Conservation (phyloP, 2,888 invertebrate genomes). For the Perizoma affinitatum region DNA sequence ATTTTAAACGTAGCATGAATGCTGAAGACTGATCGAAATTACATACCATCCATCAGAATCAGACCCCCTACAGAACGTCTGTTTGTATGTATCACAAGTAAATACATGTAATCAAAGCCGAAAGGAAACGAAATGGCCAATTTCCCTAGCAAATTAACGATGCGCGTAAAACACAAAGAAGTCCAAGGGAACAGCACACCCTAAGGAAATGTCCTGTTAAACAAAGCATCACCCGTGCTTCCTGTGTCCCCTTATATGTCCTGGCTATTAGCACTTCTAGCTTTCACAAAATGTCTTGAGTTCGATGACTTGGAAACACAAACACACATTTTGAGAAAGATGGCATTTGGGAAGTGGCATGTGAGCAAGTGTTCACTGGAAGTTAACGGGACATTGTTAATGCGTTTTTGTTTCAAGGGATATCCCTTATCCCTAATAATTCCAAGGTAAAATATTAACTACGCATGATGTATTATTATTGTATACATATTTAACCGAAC, state of each 20-base stretch:
- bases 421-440: not conserved
- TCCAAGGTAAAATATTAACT: no score
- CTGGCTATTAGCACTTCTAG: conserved; percentile 60
- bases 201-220: conserved; percentile 78
- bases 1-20: not conserved
- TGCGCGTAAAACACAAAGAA: conserved; percentile 49
- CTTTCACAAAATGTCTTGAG: conserved; percentile 51
- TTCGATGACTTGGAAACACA: conserved; percentile 31
- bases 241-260: conserved; percentile 69
- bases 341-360: conserved; percentile 5
- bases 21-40: conserved; percentile 4
- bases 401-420: not conserved
- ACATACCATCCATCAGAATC: conserved; percentile 14
- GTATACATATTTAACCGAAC: no score
- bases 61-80: conserved; percentile 1
- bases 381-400: not conserved
- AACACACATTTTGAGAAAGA: conserved; percentile 7
- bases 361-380: not conserved
- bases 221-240: conserved; percentile 73
- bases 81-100: conserved; percentile 12
- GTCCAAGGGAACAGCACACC: conserved; percentile 54
- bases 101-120: conserved; percentile 23
- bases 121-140: conserved; percentile 45
- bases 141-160: conserved; percentile 47
- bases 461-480: no score